Conservation (phyloP, 2,888 invertebrate genomes). For the Junonia oenone region DNA sequence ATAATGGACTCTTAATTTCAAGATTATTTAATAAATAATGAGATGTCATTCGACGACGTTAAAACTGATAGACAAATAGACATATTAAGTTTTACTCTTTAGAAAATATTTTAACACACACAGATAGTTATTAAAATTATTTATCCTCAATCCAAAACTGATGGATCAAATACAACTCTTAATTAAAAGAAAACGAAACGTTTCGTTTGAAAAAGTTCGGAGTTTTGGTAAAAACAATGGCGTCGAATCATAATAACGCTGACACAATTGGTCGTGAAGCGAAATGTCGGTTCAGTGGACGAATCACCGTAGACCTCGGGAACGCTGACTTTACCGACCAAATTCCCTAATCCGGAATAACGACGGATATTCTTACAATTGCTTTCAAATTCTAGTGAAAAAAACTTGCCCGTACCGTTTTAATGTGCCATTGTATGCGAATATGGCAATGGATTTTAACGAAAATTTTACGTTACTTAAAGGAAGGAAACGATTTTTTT, state of each 20-base stretch:
- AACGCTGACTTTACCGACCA: neutral
- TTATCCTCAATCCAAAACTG: too few relatives aligned
- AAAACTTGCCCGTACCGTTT: neutral
- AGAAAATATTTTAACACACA: too few relatives aligned
- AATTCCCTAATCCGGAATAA: neutral
- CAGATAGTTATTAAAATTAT: too few relatives aligned
- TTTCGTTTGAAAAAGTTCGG: neutral
- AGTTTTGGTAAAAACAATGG: neutral
- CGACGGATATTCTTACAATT: neutral
- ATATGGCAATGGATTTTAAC: too few relatives aligned
- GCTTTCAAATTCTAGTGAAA: neutral
- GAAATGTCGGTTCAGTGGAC: neutral
- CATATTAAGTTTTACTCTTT: too few relatives aligned
- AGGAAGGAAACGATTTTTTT: too few relatives aligned
- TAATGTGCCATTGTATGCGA: too few relatives aligned
- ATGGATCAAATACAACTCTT: neutral
- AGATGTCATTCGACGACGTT: too few relatives aligned
- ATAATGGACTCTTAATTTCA: too few relatives aligned
- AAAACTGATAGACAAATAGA: too few relatives aligned
- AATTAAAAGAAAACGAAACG: neutral
- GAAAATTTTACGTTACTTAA: too few relatives aligned
- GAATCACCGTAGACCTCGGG: neutral
- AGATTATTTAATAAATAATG: too few relatives aligned
- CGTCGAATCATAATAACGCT: conserved; percentile 1
- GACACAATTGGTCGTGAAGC: neutral